A percentile compares a stretch with the other conserved stretches of the same genome.
Evolutionary conservation across 92 coral and sea anemone species (phyloP).

Genomic region (Epizoanthus scotinus): DNA sequence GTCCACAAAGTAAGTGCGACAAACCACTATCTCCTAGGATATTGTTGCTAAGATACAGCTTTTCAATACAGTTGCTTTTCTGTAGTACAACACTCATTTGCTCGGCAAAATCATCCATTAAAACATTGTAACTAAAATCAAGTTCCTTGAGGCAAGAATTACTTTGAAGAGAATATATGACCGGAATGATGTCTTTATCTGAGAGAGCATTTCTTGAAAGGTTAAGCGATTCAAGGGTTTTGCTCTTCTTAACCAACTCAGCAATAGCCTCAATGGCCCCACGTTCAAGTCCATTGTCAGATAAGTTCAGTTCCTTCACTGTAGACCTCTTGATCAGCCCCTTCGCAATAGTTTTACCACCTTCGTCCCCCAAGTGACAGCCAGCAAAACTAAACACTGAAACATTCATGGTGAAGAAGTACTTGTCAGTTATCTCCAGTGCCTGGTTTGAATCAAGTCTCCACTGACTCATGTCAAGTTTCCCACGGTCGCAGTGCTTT

Average conservation of each 20-base stretch:
- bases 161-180: slow-evolving; percentile 45
- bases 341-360: slow-evolving; percentile 71
- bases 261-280: slow-evolving; percentile 57
- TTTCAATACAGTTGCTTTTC: slow-evolving; percentile 47
- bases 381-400: slow-evolving; percentile 64
- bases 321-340: slow-evolving; percentile 55
- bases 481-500: slow-evolving; percentile 36
- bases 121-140: slow-evolving; percentile 72
- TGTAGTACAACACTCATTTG: slow-evolving; percentile 47
- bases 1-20: slow-evolving; percentile 60
- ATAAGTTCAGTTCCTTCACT: slow-evolving; percentile 71
- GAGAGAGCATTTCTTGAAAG: slow-evolving; percentile 72
- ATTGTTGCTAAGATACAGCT: slow-evolving; percentile 74
- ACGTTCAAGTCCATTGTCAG: slow-evolving; percentile 67
- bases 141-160: slow-evolving; percentile 61
- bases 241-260: slow-evolving; percentile 55
- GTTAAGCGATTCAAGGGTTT: slow-evolving; percentile 57
- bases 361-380: slow-evolving; percentile 75
- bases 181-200: slow-evolving; percentile 57
- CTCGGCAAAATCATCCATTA: slow-evolving; percentile 66
- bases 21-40: slow-evolving; percentile 70
- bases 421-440: slow-evolving; percentile 41
- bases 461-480: slow-evolving; percentile 52
- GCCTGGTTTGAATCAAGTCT: slow-evolving; percentile 51
- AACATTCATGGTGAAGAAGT: slow-evolving; percentile 53